Evolutionary conservation across 2,797 vertebrate genomes (phyloP).

Genomic region (Rhynchonycteris naso): DNA sequence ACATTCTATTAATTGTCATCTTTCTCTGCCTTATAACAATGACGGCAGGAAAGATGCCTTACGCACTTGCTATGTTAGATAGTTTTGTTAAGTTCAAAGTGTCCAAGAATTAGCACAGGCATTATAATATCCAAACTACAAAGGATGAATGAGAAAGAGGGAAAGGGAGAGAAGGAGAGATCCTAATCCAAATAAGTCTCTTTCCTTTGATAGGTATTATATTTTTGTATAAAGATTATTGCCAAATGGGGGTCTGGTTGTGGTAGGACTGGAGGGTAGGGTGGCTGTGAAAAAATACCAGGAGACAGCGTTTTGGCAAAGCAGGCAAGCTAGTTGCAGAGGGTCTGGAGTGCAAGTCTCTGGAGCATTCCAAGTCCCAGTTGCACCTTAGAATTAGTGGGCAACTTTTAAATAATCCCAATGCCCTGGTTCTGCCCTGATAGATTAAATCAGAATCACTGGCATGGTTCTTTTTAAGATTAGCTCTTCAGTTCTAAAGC

Average conservation of each 20-base stretch:
- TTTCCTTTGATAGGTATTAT: not conserved
- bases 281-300: not conserved
- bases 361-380: not conserved
- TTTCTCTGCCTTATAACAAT: constrained; percentile 39
- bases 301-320: not conserved
- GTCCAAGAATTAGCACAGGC: not conserved
- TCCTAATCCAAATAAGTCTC: not conserved
- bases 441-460: not conserved
- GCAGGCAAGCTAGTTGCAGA: not conserved
- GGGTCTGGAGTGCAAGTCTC: not conserved
- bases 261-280: not conserved
- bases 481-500: not conserved
- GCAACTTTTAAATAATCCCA: not conserved
- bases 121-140: not conserved
- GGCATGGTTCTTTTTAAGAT: not conserved
- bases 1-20: constrained; percentile 23
- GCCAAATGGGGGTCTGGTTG: not conserved
- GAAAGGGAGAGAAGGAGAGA: not conserved
- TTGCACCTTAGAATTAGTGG: not conserved
- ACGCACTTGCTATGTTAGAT: not conserved
- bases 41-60: constrained; percentile 12
- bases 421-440: not conserved
- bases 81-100: constrained; percentile 20
- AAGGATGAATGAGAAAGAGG: not conserved
- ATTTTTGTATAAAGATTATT: not conserved